Conservation (phyloP, 1,140 invertebrate genomes). For the Sycophila sp. region DNA sequence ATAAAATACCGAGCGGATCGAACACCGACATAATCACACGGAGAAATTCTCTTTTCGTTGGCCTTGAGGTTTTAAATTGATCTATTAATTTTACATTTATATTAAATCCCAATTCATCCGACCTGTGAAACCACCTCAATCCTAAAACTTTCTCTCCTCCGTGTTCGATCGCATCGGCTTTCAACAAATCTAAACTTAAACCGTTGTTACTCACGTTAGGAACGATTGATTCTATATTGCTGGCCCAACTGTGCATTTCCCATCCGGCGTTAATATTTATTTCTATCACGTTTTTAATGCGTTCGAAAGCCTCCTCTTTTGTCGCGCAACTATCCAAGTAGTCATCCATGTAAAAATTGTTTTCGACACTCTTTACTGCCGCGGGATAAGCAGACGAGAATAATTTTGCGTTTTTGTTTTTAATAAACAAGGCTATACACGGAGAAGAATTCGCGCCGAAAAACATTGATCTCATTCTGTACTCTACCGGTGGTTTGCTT, state of each 20-base stretch:
- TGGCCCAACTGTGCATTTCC: slow-evolving; percentile 19
- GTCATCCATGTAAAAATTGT: slow-evolving; percentile 57
- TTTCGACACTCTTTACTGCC: slow-evolving; percentile 44
- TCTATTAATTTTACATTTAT: no score
- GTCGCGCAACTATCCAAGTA: slow-evolving; percentile 41
- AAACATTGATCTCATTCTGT: slow-evolving; percentile 52
- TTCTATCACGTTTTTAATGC: slow-evolving; percentile 42
- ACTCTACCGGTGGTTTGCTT: slow-evolving; percentile 29
- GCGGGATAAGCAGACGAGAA: slow-evolving; percentile 36
- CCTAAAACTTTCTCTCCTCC: no score
- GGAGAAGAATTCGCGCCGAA: slow-evolving; percentile 55
- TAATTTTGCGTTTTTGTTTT: slow-evolving; percentile 50
- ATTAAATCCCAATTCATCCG: no score
- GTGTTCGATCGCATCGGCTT: no score
- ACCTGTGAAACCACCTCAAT: no score
- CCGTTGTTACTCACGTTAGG: no score
- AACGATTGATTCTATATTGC: background rate
- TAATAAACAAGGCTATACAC: slow-evolving; percentile 49
- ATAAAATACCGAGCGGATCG: no score
- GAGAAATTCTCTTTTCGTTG: no score
- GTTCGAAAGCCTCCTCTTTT: slow-evolving; percentile 37
- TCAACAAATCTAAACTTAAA: no score
- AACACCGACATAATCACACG: no score
- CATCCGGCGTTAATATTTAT: slow-evolving; percentile 41
- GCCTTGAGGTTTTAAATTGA: no score